Conservation (phyloP, 30 jellyfish, hydroid and myxozoan species). For the Cassiopea xamachana region DNA sequence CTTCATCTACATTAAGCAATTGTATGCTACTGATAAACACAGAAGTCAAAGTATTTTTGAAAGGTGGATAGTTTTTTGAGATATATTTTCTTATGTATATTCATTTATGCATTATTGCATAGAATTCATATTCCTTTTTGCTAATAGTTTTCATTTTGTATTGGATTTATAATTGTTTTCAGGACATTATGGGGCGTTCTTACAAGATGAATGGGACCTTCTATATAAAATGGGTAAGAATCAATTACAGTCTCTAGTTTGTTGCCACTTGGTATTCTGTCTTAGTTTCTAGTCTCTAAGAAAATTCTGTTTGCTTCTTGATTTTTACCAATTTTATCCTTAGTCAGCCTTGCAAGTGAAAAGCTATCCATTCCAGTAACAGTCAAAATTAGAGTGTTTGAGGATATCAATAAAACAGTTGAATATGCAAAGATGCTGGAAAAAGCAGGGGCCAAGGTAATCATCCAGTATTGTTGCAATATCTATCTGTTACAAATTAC, state of each 20-base stretch:
- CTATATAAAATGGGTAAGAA: conserved; percentile 73
- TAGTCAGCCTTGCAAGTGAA: conserved; percentile 84
- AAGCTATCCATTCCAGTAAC: conserved; percentile 82
- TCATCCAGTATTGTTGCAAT: no score
- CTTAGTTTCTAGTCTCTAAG: neutral
- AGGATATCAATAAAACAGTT: conserved; percentile 75
- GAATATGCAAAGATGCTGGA: conserved; percentile 97
- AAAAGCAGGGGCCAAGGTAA: conserved; percentile 93
- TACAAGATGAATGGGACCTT: conserved; percentile 95
- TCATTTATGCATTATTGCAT: no score
- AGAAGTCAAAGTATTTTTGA: no score
- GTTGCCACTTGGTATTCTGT: neutral
- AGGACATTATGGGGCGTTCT: conserved; percentile 97
- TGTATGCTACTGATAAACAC: no score
- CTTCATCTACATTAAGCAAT: no score
- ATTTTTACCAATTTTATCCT: neutral
- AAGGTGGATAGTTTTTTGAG: no score
- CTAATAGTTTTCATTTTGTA: neutral
- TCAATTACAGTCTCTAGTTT: neutral
- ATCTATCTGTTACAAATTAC: neutral
- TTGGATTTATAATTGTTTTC: neutral
- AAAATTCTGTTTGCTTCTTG: neutral
- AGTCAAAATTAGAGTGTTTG: conserved; percentile 86
- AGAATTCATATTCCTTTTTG: no score
- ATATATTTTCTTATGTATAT: no score